Evolutionary conservation across 2,797 vertebrate genomes (phyloP).

Genomic region (Oceanodroma leucorhoa): DNA sequence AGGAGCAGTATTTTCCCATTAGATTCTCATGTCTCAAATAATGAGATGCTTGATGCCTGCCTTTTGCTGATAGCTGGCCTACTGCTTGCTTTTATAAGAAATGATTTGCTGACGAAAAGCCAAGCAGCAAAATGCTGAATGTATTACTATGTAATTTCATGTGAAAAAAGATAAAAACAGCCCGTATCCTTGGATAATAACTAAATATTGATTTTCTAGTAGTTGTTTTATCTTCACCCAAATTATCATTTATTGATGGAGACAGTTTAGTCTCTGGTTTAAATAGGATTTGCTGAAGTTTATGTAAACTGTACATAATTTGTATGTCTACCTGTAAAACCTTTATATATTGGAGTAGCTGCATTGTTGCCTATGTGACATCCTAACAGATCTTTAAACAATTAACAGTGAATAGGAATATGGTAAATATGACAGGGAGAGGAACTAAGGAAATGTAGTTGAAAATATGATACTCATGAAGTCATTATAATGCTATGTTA

Average conservation of each 20-base stretch:
- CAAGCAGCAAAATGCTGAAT: conserved; percentile 12
- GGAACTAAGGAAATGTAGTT: neutral
- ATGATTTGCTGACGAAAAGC: neutral
- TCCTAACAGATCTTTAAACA: neutral
- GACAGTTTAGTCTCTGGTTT: neutral
- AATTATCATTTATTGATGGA: conserved; percentile 1
- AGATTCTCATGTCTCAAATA: neutral
- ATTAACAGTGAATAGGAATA: neutral
- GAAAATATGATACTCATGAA: neutral
- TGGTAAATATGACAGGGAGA: neutral
- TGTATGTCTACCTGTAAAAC: neutral
- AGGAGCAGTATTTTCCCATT: neutral
- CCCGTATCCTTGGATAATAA: neutral
- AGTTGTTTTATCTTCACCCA: conserved; percentile 3
- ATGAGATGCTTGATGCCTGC: conserved; percentile 3
- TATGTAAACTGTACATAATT: neutral
- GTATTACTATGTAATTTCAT: conserved; percentile 14
- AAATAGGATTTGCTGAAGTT: neutral
- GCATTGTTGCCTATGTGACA: neutral
- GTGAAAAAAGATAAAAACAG: conserved; percentile 6
- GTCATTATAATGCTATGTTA: neutral
- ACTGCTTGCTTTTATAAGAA: conserved; percentile 7
- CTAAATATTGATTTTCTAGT: conserved; percentile 37
- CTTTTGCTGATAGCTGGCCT: conserved; percentile 11
- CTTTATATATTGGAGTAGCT: neutral